Evolutionary conservation across 2,113 vertebrate species (phyloP), one percentile per base, ranked within the genome.

Genomic region (Cacatua alba): DNA sequence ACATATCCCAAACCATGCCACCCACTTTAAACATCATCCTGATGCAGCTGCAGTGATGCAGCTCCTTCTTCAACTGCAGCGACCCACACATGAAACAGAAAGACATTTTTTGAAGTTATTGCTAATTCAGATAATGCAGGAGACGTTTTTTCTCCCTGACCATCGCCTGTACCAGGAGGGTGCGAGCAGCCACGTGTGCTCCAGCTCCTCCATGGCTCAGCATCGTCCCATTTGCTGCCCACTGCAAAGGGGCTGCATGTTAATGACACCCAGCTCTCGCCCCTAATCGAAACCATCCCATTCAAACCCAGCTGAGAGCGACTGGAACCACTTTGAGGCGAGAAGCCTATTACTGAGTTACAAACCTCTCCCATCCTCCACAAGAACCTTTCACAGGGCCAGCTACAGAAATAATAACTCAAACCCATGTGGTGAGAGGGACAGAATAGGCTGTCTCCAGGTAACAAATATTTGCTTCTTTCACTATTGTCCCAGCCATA

Each of bases 21-120:
- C 24, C 24, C 31, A 0, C 28, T 29, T 31, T 1, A 31, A 75
- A 0, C 3, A 4, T 1, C 46, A 4, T 0, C 64, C 46, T 3
- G 0, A 10, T 6, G 7, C 11, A 1, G 83, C 75, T 31, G 35
- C 94, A 63, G 85, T 2, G 26, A 26, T 2, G 1, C 23, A 13
- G 39, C 2, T 11, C 64, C 90, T 55, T 20, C 87, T 39, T 37
- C 69, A 4, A 49, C 4, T 0, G 6, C 67, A 62, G 75, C 9
- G 51, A 82, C 6, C 11, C 55, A 35, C 72, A 16, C 17, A 0
- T 15, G 26, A 31, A 19, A 35, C 18, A 21, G 2, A 46, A 41
- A 5, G 9, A 0, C 2, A 1, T 51, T 75, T 88, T 25, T 19
- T 4, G 0, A 33, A 76, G 23, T 7, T 17, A 4, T 12, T 39